Evolutionary conservation across 2,797 vertebrate genomes (phyloP).

Genomic region (Hemitrygon akajei): DNA sequence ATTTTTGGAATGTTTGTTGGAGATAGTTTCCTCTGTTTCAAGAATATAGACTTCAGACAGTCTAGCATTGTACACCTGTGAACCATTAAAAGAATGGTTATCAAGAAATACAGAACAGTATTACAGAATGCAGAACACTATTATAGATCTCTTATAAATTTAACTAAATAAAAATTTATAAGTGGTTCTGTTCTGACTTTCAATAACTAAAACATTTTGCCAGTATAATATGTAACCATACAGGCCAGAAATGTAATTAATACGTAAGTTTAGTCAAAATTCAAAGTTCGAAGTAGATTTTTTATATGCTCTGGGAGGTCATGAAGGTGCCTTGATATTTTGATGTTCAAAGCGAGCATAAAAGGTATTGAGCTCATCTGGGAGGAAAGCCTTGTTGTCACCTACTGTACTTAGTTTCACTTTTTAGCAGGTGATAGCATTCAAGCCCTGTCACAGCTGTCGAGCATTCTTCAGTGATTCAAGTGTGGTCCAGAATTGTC

Average conservation of each 20-base stretch:
- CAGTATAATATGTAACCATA: not conserved
- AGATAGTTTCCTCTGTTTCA: not conserved
- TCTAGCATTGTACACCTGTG: not conserved
- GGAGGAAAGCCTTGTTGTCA: no score
- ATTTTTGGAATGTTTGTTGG: not conserved
- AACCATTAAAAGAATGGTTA: not conserved
- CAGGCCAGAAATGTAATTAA: not conserved
- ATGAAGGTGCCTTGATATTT: no score
- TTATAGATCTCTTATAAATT: not conserved
- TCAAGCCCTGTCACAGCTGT: no score
- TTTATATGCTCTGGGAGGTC: no score
- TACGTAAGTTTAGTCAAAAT: not conserved
- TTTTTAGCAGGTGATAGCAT: no score
- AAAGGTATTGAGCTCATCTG: no score
- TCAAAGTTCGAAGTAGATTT: no score
- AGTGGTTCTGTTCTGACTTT: not conserved
- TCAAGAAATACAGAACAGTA: not conserved
- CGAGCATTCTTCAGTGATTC: no score
- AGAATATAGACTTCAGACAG: constrained; percentile 14
- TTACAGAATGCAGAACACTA: not conserved
- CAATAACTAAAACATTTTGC: not conserved
- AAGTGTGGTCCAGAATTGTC: no score
- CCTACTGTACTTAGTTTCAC: no score
- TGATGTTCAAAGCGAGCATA: no score
- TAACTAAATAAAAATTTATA: not conserved